Percentiles rank a stretch among this genome's conserved stretches.
Conservation (phyloP, 2,888 invertebrate genomes). For the Chaetogeoica ovagalla region DNA sequence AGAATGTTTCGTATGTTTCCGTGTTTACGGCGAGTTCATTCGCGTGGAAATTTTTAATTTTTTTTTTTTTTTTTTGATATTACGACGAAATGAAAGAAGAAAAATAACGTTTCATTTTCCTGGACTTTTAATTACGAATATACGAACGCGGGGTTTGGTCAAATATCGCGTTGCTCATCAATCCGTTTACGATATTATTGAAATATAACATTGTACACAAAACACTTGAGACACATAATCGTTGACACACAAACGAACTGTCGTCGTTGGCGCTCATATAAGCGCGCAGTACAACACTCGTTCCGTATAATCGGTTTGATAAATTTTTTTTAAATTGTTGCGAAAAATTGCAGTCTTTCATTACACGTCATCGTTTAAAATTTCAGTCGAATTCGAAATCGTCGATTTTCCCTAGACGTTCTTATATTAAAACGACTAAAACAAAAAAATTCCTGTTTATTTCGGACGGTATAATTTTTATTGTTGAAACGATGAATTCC, state of each 20-base stretch:
- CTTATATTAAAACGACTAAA: too few relatives aligned
- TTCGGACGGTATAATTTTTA: too few relatives aligned
- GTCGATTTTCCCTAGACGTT: too few relatives aligned
- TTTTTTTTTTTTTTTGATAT: not conserved
- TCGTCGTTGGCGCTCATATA: slow-evolving; percentile 14
- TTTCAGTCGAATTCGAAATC: too few relatives aligned
- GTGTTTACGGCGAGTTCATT: not conserved
- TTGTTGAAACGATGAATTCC: too few relatives aligned
- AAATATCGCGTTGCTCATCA: slow-evolving; percentile 22
- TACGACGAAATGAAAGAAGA: not conserved
- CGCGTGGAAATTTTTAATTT: slow-evolving; percentile 12
- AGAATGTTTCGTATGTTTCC: slow-evolving; percentile 24
- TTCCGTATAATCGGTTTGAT: slow-evolving; percentile 11
- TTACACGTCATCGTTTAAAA: too few relatives aligned
- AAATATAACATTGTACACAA: not conserved
- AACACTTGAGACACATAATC: slow-evolving; percentile 32
- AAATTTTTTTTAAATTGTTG: not conserved
- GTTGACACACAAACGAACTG: slow-evolving; percentile 2
- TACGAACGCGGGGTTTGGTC: not conserved
- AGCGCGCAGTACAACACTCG: not conserved
- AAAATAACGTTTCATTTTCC: not conserved
- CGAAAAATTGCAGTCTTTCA: too few relatives aligned
- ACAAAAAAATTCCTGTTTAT: too few relatives aligned
- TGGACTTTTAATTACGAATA: slow-evolving; percentile 20
- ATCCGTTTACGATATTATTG: not conserved